A percentile compares a stretch with the other conserved stretches of the same genome.
Conservation (phyloP, 2,113 vertebrate species). For the Callorhinus ursinus region DNA sequence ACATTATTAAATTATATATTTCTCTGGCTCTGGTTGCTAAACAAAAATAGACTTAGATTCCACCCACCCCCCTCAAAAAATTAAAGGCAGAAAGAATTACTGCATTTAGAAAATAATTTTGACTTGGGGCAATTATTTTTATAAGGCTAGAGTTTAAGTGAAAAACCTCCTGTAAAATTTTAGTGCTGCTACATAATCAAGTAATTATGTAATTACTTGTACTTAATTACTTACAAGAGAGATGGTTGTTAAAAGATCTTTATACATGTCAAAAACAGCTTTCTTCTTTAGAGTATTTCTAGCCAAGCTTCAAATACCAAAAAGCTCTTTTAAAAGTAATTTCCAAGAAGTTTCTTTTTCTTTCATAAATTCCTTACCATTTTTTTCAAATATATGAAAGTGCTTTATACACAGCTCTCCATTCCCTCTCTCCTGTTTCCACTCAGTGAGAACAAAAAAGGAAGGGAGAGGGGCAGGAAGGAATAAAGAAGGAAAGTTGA, state of each 20-base stretch:
- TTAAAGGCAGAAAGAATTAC: conserved; percentile 75
- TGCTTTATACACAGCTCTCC: background rate
- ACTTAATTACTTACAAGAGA: conserved; percentile 80
- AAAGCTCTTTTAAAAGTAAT: conserved; percentile 63
- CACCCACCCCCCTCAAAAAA: conserved; percentile 33
- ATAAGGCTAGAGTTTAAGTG: conserved; percentile 70
- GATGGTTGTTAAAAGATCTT: conserved; percentile 77
- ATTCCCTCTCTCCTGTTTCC: background rate
- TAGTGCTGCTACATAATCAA: conserved; percentile 79
- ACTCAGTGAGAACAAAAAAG: background rate
- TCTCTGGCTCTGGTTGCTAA: conserved; percentile 45
- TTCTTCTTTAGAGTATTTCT: conserved; percentile 75
- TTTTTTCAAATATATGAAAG: conserved; percentile 42
- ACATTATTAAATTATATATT: conserved; percentile 57
- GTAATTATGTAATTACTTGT: conserved; percentile 82
- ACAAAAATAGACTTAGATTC: conserved; percentile 69
- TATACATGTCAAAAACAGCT: conserved; percentile 80
- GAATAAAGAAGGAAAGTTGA: background rate
- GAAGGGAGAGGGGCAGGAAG: background rate
- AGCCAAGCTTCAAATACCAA: conserved; percentile 60
- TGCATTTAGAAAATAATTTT: conserved; percentile 82
- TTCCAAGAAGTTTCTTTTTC: conserved; percentile 51
- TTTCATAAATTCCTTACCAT: background rate
- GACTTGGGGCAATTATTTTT: conserved; percentile 80
- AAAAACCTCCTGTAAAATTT: conserved; percentile 81